phyloP scores from a whole-genome alignment of 2,797 vertebrate species.

The Poliocrania exsul region DNA sequence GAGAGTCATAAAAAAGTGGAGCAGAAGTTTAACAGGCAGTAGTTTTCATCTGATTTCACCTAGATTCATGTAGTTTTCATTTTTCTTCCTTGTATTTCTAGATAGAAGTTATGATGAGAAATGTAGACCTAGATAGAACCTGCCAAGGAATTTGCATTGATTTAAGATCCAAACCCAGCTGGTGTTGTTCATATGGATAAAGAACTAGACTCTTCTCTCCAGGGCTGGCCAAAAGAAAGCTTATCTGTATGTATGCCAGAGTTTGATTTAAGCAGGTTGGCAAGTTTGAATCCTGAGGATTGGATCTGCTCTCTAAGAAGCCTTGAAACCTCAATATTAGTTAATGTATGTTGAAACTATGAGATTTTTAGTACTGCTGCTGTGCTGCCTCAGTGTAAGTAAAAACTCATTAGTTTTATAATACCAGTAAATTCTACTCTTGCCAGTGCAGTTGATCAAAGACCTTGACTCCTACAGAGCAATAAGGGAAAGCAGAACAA shows the following conservation, averaged over 20 bases:
- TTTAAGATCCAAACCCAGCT: neutral
- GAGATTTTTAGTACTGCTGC: neutral
- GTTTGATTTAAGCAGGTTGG: neutral
- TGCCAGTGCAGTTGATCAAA: neutral
- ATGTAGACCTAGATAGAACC: neutral
- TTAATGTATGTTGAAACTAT: neutral
- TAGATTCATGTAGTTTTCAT: neutral
- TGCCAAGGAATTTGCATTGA: neutral
- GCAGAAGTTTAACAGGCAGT: neutral
- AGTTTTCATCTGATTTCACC: neutral
- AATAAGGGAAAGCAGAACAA: neutral
- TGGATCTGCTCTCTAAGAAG: neutral
- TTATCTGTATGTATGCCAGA: neutral
- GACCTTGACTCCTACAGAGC: neutral
- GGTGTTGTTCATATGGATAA: neutral
- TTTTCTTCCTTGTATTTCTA: neutral
- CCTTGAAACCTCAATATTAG: neutral
- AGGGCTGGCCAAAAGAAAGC: neutral
- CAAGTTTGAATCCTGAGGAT: neutral
- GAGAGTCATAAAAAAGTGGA: neutral
- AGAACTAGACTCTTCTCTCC: neutral
- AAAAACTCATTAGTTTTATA: constrained; percentile 19
- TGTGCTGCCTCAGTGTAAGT: neutral
- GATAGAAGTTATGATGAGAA: neutral
- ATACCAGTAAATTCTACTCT: neutral